phyloP scores from a whole-genome alignment of 2,797 vertebrate genomes.

The Pseudochromis fuscus region DNA sequence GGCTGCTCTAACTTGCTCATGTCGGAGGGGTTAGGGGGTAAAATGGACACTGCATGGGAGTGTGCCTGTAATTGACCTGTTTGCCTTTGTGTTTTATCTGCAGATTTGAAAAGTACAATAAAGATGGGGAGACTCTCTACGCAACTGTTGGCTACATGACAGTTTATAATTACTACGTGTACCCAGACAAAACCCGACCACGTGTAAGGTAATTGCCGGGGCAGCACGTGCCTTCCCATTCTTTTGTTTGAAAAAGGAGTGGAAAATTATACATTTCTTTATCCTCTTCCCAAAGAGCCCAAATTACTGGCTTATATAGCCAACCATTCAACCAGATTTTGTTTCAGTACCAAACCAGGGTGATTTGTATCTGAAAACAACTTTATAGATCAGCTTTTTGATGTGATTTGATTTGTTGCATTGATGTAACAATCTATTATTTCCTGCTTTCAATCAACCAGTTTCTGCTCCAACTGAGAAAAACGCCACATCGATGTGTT shows the following conservation, averaged over 20 bases:
- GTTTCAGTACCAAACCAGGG: conserved; percentile 79
- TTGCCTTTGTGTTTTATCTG: conserved; percentile 99
- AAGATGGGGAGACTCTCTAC: conserved; percentile 99
- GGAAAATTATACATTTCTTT: conserved; percentile 89
- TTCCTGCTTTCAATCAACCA: conserved; percentile 59
- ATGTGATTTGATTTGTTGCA: conserved; percentile 74
- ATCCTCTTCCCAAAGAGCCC: conserved; percentile 82
- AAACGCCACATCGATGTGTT: conserved; percentile 19
- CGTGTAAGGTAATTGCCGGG: conserved; percentile 99
- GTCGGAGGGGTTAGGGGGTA: conserved; percentile 78
- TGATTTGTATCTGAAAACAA: conserved; percentile 82
- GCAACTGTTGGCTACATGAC: conserved; percentile 99
- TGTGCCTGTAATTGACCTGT: conserved; percentile 99
- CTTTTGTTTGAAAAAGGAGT: conserved; percentile 87
- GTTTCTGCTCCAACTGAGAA: conserved; percentile 39
- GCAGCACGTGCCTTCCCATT: conserved; percentile 96
- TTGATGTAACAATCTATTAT: conserved; percentile 68
- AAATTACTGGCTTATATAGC: conserved; percentile 87
- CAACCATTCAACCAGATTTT: conserved; percentile 79
- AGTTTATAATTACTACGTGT: conserved; percentile 99
- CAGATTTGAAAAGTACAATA: conserved; percentile 99
- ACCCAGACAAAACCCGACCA: conserved; percentile 99
- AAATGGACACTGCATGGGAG: conserved; percentile 97
- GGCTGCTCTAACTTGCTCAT: conserved; percentile 94
- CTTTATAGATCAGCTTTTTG: conserved; percentile 78